Conservation (phyloP, 2,888 invertebrate species). For the Cephus rjabovi region DNA sequence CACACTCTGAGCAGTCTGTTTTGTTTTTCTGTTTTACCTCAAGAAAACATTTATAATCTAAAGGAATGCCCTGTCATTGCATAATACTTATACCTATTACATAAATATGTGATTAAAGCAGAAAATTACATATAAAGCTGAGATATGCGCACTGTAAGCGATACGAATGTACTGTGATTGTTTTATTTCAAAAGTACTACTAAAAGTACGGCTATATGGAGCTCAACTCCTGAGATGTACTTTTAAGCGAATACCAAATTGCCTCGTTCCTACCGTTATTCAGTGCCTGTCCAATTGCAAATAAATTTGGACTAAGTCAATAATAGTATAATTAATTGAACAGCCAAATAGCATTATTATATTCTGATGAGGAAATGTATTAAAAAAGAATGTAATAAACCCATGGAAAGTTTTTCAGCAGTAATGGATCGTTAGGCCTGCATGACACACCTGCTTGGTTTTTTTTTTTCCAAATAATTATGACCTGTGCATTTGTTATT, state of each 20-base stretch:
- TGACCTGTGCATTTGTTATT: conserved; percentile 36
- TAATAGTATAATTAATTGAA: conserved; percentile 14
- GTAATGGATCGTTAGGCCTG: conserved; percentile 6
- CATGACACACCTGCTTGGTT: conserved; percentile 9
- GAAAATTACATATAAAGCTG: background rate
- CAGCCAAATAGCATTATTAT: conserved; percentile 1
- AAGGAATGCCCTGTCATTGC: background rate
- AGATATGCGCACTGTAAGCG: background rate
- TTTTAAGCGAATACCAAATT: conserved; percentile 4
- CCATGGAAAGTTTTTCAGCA: conserved; percentile 6
- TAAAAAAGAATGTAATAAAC: conserved; percentile 2
- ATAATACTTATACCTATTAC: background rate
- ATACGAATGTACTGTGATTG: background rate
- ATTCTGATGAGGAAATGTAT: conserved; percentile 3
- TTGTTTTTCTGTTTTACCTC: background rate
- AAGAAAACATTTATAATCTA: background rate
- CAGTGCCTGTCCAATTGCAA: background rate
- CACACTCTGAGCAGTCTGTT: background rate
- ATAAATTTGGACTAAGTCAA: conserved; percentile 9
- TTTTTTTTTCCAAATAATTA: conserved; percentile 10
- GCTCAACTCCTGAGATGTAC: background rate
- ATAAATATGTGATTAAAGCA: background rate
- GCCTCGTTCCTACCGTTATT: conserved; percentile 1
- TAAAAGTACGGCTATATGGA: background rate
- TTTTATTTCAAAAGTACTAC: background rate